These are phyloP conservation scores for Darwinula stevensoni DNA, from an alignment of 2,888 invertebrate species.

Conservation along the genomic window DNA sequence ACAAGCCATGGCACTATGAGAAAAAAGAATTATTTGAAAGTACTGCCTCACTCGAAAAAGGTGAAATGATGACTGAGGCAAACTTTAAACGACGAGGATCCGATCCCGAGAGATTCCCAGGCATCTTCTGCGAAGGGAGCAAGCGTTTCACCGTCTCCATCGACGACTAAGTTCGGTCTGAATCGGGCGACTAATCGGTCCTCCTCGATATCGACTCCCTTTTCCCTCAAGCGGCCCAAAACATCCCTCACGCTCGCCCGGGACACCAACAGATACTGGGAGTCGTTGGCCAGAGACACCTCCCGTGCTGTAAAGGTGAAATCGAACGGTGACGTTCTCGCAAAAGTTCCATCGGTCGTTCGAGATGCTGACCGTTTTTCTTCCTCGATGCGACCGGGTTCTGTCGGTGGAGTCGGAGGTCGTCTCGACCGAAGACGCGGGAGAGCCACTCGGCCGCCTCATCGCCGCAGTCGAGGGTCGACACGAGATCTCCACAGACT, in stretches of 20 bases:
- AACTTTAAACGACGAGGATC: too few relatives aligned
- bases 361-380: too few relatives aligned
- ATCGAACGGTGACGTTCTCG: too few relatives aligned
- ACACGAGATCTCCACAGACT: constrained; percentile 50
- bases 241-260: constrained; percentile 43
- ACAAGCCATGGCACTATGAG: constrained; percentile 37
- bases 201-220: too few relatives aligned
- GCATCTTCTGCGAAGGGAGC: too few relatives aligned
- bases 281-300: constrained; percentile 49
- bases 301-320: constrained; percentile 6
- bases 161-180: constrained; percentile 62
- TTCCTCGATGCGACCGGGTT: too few relatives aligned
- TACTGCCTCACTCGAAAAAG: constrained; percentile 22
- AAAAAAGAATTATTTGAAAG: background rate
- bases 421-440: constrained; percentile 31
- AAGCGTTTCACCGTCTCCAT: constrained; percentile 26
- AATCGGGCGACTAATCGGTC: constrained; percentile 42
- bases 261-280: constrained; percentile 55
- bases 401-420: constrained; percentile 17
- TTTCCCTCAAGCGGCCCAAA: constrained; percentile 23
- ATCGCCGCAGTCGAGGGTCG: constrained; percentile 56
- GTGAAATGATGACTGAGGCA: too few relatives aligned
- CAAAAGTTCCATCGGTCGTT: too few relatives aligned
- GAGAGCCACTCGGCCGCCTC: constrained; percentile 51
- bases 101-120: too few relatives aligned